A percentile compares a stretch with the other conserved stretches of the same genome.
phyloP scores from a whole-genome alignment of 2,888 invertebrate genomes.

The Tribolium freemani region DNA sequence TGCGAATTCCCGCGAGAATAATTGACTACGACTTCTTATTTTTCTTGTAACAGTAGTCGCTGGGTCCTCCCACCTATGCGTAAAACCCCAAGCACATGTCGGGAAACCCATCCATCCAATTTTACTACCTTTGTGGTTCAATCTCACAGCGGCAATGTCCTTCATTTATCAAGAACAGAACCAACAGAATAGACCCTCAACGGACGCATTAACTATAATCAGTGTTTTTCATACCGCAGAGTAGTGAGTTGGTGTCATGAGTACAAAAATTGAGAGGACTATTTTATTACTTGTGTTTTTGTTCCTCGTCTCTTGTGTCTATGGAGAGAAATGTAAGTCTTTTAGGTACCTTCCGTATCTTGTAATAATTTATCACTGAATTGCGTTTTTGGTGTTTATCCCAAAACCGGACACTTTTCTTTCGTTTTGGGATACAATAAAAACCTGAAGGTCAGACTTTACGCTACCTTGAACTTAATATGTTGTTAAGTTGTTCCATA shows the following conservation, averaged over 20 bases:
- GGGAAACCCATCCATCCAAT: background rate
- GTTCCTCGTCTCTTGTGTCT: background rate
- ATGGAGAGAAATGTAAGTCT: background rate
- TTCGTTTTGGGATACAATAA: conserved; percentile 6
- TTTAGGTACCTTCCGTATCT: background rate
- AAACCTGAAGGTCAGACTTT: conserved; percentile 19
- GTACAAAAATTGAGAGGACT: background rate
- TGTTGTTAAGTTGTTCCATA: conserved; percentile 11
- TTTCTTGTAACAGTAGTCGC: background rate
- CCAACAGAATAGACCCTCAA: background rate
- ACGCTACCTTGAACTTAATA: conserved; percentile 23
- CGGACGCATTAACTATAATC: background rate
- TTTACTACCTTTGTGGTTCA: background rate
- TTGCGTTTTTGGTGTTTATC: background rate
- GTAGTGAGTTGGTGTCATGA: background rate
- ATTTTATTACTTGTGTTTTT: background rate
- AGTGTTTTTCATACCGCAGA: background rate
- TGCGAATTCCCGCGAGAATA: background rate
- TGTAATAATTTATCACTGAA: background rate
- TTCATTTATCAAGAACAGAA: conserved; percentile 13
- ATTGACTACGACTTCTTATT: background rate
- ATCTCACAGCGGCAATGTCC: background rate
- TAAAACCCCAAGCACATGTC: background rate
- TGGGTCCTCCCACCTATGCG: background rate
- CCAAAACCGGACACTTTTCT: background rate